Evolutionary conservation across 2,888 invertebrate genomes (phyloP).

Genomic region (Alloscopus bannaensis): DNA sequence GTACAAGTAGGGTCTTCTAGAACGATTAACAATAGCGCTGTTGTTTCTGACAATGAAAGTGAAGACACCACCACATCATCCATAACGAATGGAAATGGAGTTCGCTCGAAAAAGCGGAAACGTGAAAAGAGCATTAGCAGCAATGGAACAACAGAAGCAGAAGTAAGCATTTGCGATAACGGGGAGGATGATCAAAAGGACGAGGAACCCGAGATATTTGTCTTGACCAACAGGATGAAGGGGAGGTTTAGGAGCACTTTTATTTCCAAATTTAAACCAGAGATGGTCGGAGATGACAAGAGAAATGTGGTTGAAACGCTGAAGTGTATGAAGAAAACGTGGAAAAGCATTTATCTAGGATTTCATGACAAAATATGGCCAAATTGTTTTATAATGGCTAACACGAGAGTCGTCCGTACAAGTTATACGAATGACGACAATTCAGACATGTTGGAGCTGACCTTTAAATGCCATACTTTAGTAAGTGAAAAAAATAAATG

Average conservation of each 20-base stretch:
- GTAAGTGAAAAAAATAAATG: constrained; percentile 3
- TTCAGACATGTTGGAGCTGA: too few species aligned
- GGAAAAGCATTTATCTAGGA: constrained; percentile 25
- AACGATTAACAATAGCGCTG: too few species aligned
- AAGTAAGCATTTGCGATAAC: background rate
- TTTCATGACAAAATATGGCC: constrained; percentile 47
- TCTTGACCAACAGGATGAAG: background rate
- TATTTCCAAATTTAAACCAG: constrained; percentile 6
- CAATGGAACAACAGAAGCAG: too few species aligned
- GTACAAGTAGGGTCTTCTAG: too few species aligned
- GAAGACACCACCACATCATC: too few species aligned
- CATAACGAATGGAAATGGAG: too few species aligned
- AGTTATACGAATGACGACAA: too few species aligned
- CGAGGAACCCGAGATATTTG: background rate
- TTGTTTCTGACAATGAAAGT: too few species aligned
- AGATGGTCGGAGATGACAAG: constrained; percentile 17
- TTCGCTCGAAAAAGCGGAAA: too few species aligned
- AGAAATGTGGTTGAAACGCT: constrained; percentile 6
- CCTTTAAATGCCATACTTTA: background rate
- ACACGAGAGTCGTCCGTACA: too few species aligned
- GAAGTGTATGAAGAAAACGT: constrained; percentile 1
- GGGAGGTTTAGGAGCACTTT: constrained; percentile 3
- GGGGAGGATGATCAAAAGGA: background rate
- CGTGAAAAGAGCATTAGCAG: too few species aligned
- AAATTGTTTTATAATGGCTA: constrained; percentile 32